Evolutionary conservation across 2,888 invertebrate species (phyloP).

Genomic region (Oscheius sp.): DNA sequence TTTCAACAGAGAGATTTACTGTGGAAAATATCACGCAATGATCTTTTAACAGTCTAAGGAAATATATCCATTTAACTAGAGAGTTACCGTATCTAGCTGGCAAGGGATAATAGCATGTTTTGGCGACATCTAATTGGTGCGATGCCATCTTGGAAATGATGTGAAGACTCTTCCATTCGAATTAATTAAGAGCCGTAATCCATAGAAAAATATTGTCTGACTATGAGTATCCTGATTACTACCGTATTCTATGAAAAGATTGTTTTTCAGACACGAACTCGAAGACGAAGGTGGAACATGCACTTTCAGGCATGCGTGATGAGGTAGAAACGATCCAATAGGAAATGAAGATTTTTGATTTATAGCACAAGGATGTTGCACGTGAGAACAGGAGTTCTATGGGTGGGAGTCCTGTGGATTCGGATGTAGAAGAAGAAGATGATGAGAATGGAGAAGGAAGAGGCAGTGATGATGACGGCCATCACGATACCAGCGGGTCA

Average conservation of each 20-base stretch:
- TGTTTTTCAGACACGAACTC: conserved; percentile 23
- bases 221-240: conserved; percentile 6
- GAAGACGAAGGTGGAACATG: conserved; percentile 3
- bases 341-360: not conserved
- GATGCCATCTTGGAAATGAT: conserved; percentile 34
- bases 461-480: conserved; percentile 56
- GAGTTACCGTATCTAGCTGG: conserved; percentile 18
- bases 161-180: conserved; percentile 31
- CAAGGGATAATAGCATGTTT: conserved; percentile 33
- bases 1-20: too few relatives aligned
- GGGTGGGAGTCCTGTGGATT: conserved; percentile 58
- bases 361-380: conserved; percentile 7
- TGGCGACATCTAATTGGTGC: conserved; percentile 32
- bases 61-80: too few relatives aligned
- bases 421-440: conserved; percentile 55
- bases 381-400: conserved; percentile 41
- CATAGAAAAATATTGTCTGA: conserved; percentile 34
- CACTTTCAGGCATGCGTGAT: conserved; percentile 5
- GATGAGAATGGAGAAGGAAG: conserved; percentile 43
- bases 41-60: too few relatives aligned
- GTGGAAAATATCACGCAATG: too few relatives aligned
- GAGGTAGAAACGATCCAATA: not conserved
- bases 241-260: conserved; percentile 19
- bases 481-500: conserved; percentile 40
- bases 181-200: conserved; percentile 32